Evolutionary conservation across 2,888 invertebrate genomes (phyloP), one percentile per base, ranked within the genome.

Genomic region (Danaus chrysippus): DNA sequence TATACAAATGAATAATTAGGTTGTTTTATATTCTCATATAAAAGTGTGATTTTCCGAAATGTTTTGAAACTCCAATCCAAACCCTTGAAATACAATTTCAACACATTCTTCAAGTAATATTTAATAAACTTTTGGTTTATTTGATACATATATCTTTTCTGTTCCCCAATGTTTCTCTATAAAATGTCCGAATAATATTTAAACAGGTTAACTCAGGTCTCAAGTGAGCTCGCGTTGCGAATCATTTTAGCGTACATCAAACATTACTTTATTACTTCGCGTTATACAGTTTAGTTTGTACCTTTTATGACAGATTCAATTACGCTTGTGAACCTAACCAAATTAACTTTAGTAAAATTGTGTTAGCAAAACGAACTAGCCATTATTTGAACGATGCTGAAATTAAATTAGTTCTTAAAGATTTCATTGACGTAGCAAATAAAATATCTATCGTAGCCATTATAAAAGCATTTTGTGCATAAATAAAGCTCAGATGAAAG

Each of bases 61-160:
- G 62, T 64, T 72, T 66, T 64, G 66, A 70, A 72, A 65, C 61
- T 43, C 59, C 64, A 70, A 63, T 63, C 66, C 64, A 10, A 59
- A 68, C 6, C 3, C 23, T 71, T 72, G 71, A 75, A 78, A 77
- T 77, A 76, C 71, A 76, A 77, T 81, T 77, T 73, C 70, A 72
- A 53, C 57, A 64, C 73, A 70, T 65, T 68, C 67, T 68, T 62
- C 59, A 49, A 68, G 66, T 72, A 75, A 71, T 76, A 71, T 72
- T 72, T 78, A 77, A 80, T 78, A 75, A 72, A 71, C 64, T 70
- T 67, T 75, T 76, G 76, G 77, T 78, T 72, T 76, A 75, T 69
- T 73, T 69, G n/a, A 72, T 71, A 64, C 13, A 49, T 17, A 15
- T 17, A 49, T 17, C 70, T 72, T 71, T 76, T 78, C 76, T 74